A percentile compares a stretch with the other conserved stretches of the same genome.
phyloP scores from a whole-genome alignment of 2,113 vertebrate species.

The Seriola quinqueradiata region DNA sequence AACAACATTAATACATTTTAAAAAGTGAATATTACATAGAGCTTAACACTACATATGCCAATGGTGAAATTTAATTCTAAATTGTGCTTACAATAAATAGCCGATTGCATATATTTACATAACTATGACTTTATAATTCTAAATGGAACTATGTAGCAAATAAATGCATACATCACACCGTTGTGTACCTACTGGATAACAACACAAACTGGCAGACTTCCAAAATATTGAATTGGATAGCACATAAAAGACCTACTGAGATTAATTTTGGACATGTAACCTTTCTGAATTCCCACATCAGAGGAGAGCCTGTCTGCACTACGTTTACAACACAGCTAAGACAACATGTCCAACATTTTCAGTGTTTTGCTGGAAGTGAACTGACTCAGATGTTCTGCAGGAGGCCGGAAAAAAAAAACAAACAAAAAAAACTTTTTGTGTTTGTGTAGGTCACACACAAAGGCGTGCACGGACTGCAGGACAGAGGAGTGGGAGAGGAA shows the following conservation, averaged over 20 bases:
- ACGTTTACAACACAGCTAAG: constrained; percentile 16
- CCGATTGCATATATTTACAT: background rate
- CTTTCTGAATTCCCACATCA: constrained; percentile 7
- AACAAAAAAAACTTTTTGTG: background rate
- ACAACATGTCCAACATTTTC: constrained; percentile 35
- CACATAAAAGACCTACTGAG: constrained; percentile 18
- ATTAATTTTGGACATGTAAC: background rate
- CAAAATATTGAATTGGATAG: constrained; percentile 4
- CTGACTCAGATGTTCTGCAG: constrained; percentile 53
- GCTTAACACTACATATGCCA: background rate
- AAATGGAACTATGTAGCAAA: background rate
- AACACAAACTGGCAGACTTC: background rate
- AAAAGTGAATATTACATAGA: background rate
- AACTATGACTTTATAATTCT: background rate
- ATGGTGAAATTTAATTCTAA: background rate
- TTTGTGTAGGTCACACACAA: constrained; percentile 46
- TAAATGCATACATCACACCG: background rate
- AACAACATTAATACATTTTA: background rate
- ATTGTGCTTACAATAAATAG: background rate
- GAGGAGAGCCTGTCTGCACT: background rate
- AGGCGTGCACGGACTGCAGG: constrained; percentile 27
- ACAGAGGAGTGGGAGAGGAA: constrained; percentile 20
- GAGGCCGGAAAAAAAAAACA: constrained; percentile 10
- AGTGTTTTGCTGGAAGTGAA: constrained; percentile 38
- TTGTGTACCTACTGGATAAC: background rate